Conservation (phyloP, 2,888 invertebrate species). For the Rhaphigaster nebulosa region DNA sequence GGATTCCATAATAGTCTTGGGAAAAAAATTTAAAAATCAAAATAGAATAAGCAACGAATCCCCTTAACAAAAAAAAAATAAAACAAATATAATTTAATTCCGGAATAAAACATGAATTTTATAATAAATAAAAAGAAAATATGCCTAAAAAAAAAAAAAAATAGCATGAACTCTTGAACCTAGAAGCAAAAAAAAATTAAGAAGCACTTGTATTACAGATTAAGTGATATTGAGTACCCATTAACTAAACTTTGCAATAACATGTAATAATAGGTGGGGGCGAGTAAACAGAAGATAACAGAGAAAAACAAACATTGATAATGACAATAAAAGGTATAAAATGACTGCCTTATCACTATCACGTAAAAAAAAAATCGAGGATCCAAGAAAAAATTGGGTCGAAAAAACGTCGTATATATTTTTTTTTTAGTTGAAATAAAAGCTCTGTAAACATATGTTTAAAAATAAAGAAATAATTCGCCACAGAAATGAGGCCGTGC, state of each 20-base stretch:
- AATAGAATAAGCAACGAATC: no score
- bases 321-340: conserved; percentile 1
- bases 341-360: not conserved
- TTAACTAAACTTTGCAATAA: conserved; percentile 15
- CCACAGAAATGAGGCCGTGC: no score
- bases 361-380: not conserved
- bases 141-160: no score
- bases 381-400: not conserved
- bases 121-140: no score
- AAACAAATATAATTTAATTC: not conserved
- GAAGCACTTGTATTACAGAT: not conserved
- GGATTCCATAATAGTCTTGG: no score
- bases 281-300: conserved; percentile 4
- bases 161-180: not conserved
- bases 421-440: not conserved
- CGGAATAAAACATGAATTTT: no score
- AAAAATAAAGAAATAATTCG: not conserved
- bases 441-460: not conserved
- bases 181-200: not conserved
- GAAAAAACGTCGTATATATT: not conserved
- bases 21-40: no score
- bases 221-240: not conserved
- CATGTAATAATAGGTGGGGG: not conserved
- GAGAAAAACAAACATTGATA: conserved; percentile 17
- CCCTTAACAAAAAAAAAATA: no score